phyloP scores from a whole-genome alignment of 2,888 invertebrate genomes.

The Orthonevra nobilis region DNA sequence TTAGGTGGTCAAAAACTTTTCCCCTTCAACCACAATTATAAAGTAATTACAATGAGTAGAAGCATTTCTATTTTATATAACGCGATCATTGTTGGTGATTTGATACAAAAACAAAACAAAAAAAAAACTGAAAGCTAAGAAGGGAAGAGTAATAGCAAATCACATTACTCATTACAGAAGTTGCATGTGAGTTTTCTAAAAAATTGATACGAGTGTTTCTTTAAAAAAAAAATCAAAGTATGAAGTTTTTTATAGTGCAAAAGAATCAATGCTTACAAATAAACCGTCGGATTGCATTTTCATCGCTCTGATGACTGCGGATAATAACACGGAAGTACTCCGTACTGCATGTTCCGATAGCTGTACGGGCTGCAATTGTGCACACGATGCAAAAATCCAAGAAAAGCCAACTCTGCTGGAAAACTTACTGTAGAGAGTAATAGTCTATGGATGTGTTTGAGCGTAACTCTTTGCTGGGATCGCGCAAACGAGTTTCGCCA shows the following conservation, averaged over 20 bases:
- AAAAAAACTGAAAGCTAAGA: too few relatives aligned
- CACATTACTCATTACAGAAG: background rate
- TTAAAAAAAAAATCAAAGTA: too few relatives aligned
- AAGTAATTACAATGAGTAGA: background rate
- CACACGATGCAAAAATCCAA: slow-evolving; percentile 36
- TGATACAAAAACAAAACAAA: too few relatives aligned
- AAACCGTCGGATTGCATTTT: slow-evolving; percentile 41
- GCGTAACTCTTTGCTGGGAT: slow-evolving; percentile 5
- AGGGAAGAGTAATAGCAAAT: background rate
- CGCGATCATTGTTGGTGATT: slow-evolving; percentile 4
- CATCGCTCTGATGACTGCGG: slow-evolving; percentile 46
- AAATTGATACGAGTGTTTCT: too few relatives aligned
- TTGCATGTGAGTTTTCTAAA: too few relatives aligned
- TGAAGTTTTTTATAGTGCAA: too few relatives aligned
- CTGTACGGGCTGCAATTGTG: slow-evolving; percentile 35
- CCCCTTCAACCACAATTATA: background rate
- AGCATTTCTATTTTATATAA: slow-evolving; percentile 16
- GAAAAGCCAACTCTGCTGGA: background rate
- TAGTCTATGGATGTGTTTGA: slow-evolving; percentile 5
- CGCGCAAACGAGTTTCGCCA: slow-evolving; percentile 46
- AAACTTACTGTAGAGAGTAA: background rate
- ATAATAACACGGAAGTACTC: slow-evolving; percentile 62
- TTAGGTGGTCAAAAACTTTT: slow-evolving; percentile 5
- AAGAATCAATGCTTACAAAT: too few relatives aligned
- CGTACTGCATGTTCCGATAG: slow-evolving; percentile 53